Percentiles rank a stretch among this genome's conserved stretches.
Evolutionary conservation across 2,797 vertebrate species (phyloP).

Genomic region (Phoebastria nigripes): DNA sequence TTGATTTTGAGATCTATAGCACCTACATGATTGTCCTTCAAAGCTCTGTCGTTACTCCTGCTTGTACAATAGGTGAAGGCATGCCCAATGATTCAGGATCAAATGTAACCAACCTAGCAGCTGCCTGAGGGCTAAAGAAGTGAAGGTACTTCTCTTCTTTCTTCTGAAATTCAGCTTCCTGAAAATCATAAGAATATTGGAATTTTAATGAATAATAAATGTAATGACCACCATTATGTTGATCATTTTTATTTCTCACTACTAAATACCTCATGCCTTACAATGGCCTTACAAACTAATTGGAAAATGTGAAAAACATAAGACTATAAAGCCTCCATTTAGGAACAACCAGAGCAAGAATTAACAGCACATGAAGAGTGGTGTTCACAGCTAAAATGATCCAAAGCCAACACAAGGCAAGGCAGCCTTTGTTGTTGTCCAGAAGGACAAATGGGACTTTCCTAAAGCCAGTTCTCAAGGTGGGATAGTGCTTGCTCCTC

Average conservation of each 20-base stretch:
- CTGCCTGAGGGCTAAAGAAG: not conserved
- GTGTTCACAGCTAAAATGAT: not conserved
- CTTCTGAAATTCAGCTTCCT: not conserved
- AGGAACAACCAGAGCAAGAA: not conserved
- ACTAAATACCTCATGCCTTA: not conserved
- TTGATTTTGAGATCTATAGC: constrained; percentile 31
- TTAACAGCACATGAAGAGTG: not conserved
- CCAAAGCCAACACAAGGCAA: not conserved
- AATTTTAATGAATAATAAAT: not conserved
- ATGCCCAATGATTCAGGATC: not conserved
- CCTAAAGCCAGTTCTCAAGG: not conserved
- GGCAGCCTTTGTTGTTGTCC: not conserved
- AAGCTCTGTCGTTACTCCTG: not conserved
- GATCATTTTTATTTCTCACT: not conserved
- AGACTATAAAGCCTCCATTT: not conserved
- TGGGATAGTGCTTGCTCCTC: not conserved
- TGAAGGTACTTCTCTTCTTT: not conserved
- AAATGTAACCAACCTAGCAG: not conserved
- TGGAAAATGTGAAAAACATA: not conserved
- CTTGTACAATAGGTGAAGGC: not conserved
- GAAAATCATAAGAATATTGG: not conserved
- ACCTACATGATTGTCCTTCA: constrained; percentile 24
- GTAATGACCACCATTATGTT: not conserved
- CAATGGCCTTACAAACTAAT: not conserved
- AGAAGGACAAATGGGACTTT: not conserved